Evolutionary conservation across 2,888 invertebrate species (phyloP).

Genomic region (Dinocampus coccinellae): DNA sequence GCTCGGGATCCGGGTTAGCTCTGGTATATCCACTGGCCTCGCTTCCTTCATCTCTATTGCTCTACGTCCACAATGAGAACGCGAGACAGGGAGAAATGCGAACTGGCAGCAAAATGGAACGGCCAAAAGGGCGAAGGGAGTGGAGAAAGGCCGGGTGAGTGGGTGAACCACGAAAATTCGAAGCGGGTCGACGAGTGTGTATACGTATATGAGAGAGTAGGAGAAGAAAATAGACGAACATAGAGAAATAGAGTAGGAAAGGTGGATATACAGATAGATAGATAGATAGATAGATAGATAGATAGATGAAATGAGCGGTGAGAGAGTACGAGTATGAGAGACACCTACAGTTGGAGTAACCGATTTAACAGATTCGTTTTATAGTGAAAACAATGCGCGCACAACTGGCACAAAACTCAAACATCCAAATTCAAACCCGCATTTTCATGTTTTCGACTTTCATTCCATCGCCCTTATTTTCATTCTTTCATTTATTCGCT

Average conservation of each 20-base stretch:
- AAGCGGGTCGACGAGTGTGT: slow-evolving; percentile 20
- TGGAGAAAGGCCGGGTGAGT: slow-evolving; percentile 44
- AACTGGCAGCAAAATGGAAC: slow-evolving; percentile 3
- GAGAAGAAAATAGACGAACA: too few relatives aligned
- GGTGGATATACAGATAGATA: background rate
- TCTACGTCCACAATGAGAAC: slow-evolving; percentile 15
- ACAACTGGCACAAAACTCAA: slow-evolving; percentile 32
- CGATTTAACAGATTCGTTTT: slow-evolving; percentile 42
- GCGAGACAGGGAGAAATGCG: slow-evolving; percentile 3
- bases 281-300: background rate
- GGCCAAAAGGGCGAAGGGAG: slow-evolving; percentile 36
- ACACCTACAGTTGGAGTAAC: slow-evolving; percentile 24
- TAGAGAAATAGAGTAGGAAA: slow-evolving; percentile 7
- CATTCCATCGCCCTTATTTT: background rate
- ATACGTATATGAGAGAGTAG: background rate
- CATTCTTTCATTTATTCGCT: background rate
- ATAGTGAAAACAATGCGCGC: slow-evolving; percentile 40
- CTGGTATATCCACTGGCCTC: slow-evolving; percentile 14
- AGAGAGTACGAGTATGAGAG: slow-evolving; percentile 6
- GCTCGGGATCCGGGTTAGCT: slow-evolving; percentile 30
- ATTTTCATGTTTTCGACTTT: slow-evolving; percentile 22
- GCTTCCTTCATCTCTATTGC: slow-evolving; percentile 33
- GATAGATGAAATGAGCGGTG: background rate
- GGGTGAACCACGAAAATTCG: slow-evolving; percentile 26
- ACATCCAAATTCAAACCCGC: slow-evolving; percentile 20